A percentile compares a stretch with the other conserved stretches of the same genome.
phyloP scores from a whole-genome alignment of 2,113 vertebrate genomes.

The Taurulus bubalis region DNA sequence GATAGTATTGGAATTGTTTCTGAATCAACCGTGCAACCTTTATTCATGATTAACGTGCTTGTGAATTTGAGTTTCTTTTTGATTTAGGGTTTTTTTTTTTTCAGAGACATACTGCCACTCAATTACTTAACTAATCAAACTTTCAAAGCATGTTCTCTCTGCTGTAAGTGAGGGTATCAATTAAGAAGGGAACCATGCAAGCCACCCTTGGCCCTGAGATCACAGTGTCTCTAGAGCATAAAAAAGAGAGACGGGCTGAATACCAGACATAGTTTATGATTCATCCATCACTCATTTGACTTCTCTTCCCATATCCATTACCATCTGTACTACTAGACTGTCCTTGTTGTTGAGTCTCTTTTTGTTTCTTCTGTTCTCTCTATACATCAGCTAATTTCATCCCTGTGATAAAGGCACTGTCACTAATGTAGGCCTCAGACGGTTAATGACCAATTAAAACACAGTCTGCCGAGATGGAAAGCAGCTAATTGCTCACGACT shows the following conservation, averaged over 20 bases:
- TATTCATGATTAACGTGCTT: neutral
- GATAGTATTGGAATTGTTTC: neutral
- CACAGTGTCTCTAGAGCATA: constrained; percentile 47
- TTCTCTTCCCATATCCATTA: constrained; percentile 39
- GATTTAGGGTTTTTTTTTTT: constrained; percentile 12
- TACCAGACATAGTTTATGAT: constrained; percentile 28
- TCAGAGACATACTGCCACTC: neutral
- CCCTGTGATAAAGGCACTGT: constrained; percentile 55
- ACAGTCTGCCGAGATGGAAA: constrained; percentile 58
- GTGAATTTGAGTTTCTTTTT: neutral
- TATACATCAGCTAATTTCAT: constrained; percentile 62
- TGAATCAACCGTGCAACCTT: neutral
- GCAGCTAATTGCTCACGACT: constrained; percentile 64
- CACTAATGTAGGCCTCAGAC: constrained; percentile 60
- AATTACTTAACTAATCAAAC: constrained; percentile 51
- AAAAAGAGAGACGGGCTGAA: constrained; percentile 39
- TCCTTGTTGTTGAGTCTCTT: constrained; percentile 26
- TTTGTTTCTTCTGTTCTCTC: constrained; percentile 42
- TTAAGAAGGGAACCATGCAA: constrained; percentile 48
- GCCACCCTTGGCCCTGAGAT: constrained; percentile 53
- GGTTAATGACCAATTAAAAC: constrained; percentile 76
- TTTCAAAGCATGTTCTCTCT: constrained; percentile 30
- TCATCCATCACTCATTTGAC: constrained; percentile 44
- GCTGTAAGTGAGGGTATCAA: constrained; percentile 36
- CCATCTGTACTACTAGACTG: constrained; percentile 32